phyloP scores from a whole-genome alignment of 2,888 invertebrate genomes.

The Escarpia spicata region DNA sequence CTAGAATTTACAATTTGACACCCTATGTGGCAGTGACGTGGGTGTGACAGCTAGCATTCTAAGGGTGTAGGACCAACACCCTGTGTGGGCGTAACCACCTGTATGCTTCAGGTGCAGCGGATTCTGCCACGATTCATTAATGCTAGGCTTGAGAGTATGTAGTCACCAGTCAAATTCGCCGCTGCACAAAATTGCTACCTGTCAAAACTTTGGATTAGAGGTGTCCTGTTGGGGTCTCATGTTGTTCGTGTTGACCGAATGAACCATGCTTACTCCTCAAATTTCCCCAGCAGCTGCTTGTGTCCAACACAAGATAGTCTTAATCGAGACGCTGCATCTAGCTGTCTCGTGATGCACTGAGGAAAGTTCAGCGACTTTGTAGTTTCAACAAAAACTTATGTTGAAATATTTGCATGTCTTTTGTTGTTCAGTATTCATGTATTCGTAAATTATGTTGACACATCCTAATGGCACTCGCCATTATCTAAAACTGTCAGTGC shows the following conservation, averaged over 20 bases:
- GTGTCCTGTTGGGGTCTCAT: neutral
- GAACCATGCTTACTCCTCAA: neutral
- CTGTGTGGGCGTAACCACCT: neutral
- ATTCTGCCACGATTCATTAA: neutral
- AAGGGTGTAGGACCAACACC: neutral
- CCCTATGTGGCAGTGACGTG: no score
- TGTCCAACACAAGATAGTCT: no score
- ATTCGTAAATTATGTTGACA: neutral
- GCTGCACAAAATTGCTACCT: neutral
- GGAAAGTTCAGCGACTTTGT: no score
- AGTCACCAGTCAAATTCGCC: neutral
- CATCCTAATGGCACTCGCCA: neutral
- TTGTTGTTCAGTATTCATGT: neutral
- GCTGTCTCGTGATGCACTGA: no score
- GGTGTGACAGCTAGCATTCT: no score
- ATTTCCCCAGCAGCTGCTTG: no score
- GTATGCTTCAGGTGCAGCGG: no score
- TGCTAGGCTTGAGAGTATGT: neutral
- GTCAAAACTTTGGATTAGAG: neutral
- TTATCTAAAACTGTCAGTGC: neutral
- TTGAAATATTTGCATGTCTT: no score
- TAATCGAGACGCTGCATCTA: no score
- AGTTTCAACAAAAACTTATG: no score
- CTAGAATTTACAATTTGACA: no score
- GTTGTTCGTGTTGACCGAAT: neutral